Conservation (phyloP, 2,113 vertebrate genomes). For the Sakesphorus luctuosus region DNA sequence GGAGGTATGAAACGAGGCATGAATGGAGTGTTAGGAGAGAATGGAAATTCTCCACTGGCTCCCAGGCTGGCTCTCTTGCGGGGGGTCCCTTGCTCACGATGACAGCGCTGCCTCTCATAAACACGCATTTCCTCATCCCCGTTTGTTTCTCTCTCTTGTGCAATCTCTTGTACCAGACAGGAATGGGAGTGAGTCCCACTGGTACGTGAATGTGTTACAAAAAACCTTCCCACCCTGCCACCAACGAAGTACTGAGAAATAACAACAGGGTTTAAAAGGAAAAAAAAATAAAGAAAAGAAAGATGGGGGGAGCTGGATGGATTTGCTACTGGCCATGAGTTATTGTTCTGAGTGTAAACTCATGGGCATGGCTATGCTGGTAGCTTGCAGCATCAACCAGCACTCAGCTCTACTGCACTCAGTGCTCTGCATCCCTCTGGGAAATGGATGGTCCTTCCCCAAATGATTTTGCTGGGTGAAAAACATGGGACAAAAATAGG, state of each 20-base stretch:
- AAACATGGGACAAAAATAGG: not conserved
- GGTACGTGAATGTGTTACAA: constrained; percentile 57
- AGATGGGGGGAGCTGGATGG: constrained; percentile 10
- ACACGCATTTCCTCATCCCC: constrained; percentile 60
- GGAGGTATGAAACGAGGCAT: constrained; percentile 37
- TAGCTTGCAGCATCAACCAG: not conserved
- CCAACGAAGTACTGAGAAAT: constrained; percentile 63
- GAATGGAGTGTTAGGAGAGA: constrained; percentile 62
- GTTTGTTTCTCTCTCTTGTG: constrained; percentile 66
- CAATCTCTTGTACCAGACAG: constrained; percentile 65
- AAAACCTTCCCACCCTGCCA: constrained; percentile 65
- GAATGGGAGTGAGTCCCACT: constrained; percentile 48
- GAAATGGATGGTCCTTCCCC: not conserved
- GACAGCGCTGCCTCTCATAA: constrained; percentile 61
- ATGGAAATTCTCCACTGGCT: constrained; percentile 58
- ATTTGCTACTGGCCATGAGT: constrained; percentile 25
- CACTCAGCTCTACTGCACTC: not conserved
- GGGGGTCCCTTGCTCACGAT: constrained; percentile 55
- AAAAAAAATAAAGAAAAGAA: not conserved
- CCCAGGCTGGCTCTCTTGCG: constrained; percentile 16
- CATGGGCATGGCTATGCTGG: not conserved
- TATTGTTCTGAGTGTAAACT: constrained; percentile 14
- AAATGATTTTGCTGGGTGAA: not conserved
- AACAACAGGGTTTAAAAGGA: constrained; percentile 3
- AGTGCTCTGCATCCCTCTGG: not conserved